These are phyloP conservation scores for Arctia plantaginis DNA, from an alignment of 2,888 invertebrate genomes.

Conservation along the genomic window DNA sequence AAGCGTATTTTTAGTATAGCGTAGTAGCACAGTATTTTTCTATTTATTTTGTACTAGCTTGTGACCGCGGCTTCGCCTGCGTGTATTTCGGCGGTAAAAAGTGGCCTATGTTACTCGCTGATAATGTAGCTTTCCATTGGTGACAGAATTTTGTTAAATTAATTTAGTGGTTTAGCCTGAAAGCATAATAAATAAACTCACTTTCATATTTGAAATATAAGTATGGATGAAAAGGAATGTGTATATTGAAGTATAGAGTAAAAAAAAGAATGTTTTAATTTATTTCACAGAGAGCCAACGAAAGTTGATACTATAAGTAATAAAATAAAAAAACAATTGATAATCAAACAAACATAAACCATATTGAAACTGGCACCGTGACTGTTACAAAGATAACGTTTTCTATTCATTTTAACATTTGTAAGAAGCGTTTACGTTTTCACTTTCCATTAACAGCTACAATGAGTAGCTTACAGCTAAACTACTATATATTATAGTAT, in stretches of 20 bases:
- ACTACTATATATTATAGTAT: slow-evolving; percentile 43
- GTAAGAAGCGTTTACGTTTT: slow-evolving; percentile 29
- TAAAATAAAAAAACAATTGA: background rate
- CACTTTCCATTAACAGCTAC: slow-evolving; percentile 44
- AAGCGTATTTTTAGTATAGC: too few relatives aligned
- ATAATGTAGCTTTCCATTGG: too few relatives aligned
- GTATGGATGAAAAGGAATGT: too few relatives aligned
- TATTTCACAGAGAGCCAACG: background rate
- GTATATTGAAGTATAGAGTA: too few relatives aligned
- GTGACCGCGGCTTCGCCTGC: too few relatives aligned
- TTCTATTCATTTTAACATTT: slow-evolving; percentile 31
- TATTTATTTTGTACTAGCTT: too few relatives aligned
- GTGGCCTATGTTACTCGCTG: too few relatives aligned
- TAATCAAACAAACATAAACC: background rate
- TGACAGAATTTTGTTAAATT: too few relatives aligned
- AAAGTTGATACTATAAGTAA: background rate
- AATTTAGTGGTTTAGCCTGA: too few relatives aligned
- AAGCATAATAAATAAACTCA: too few relatives aligned
- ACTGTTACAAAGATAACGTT: background rate
- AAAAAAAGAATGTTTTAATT: background rate
- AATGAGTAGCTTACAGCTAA: slow-evolving; percentile 43
- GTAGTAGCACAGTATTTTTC: background rate
- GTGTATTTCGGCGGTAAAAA: too few relatives aligned
- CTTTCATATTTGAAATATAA: too few relatives aligned
- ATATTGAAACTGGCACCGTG: background rate